These are phyloP conservation scores for Syndactyla subalaris DNA, from an alignment of 2,797 vertebrate species.

Conservation along the genomic window DNA sequence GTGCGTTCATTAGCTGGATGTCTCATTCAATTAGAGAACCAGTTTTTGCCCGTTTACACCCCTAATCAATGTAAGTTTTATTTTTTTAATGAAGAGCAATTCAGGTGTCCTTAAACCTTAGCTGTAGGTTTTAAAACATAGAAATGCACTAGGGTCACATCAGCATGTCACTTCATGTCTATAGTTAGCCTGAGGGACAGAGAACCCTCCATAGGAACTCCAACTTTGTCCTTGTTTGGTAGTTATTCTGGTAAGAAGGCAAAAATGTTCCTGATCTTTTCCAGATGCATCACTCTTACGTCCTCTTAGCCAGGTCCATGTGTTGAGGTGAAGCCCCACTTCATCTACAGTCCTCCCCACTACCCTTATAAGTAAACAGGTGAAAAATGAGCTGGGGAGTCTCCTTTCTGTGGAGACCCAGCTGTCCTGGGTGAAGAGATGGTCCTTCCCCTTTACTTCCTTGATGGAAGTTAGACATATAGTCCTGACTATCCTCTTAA, in stretches of 20 bases:
- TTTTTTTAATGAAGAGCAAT: not conserved
- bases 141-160: not conserved
- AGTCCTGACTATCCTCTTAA: not conserved
- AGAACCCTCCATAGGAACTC: not conserved
- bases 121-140: not conserved
- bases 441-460: not conserved
- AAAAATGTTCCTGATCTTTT: not conserved
- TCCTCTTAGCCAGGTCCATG: not conserved
- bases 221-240: not conserved
- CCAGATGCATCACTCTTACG: not conserved
- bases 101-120: not conserved
- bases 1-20: not conserved
- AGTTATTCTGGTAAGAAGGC: not conserved
- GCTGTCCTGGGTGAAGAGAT: not conserved
- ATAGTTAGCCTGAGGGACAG: not conserved
- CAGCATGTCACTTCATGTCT: accelerated
- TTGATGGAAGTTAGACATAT: accelerated
- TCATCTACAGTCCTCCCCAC: not conserved
- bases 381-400: not conserved
- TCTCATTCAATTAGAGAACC: not conserved
- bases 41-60: not conserved
- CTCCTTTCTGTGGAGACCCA: not conserved
- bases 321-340: not conserved
- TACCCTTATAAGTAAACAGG: not conserved
- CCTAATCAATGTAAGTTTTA: not conserved